Evolutionary conservation across 2,888 invertebrate species (phyloP), one percentile per base, ranked within the genome.

Genomic region (Sarcophaga rosellei): DNA sequence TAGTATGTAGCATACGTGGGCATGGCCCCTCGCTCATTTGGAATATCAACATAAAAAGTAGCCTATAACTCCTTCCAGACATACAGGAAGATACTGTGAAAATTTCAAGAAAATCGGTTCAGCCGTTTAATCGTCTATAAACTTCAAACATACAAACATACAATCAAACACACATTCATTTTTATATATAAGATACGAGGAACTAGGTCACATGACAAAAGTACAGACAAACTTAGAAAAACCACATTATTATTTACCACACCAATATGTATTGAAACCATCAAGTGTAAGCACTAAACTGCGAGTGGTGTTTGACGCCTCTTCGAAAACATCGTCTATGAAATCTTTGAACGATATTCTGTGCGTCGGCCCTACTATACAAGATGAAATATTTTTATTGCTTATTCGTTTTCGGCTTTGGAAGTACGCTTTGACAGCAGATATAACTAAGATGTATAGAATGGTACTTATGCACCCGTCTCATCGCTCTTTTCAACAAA

Each of bases 391-490:
- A 3, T 84, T 85, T 25, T 12, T 81, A 12, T 59, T 87, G 35
- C 63, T 85, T 10, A 17, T 87, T 17, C 79, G 80, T 65, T 88
- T 87, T 73, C 84, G 79, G 25, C 8, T 87, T 8, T 47, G 70
- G 76, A 75, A 81, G 23, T 86, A 76, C 47, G 85, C 72, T 11
- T 17, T 85, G 12, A 84, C 86, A n/a, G 87, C 84, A 6, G 88
- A 86, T 59, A 87, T 88, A 11, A 65, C 69, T 2, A 88, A 89
- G 53, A 88, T 87, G 89, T 88, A 88, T 63, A 23, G 88, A 11
- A 86, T 87, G 66, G 81, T 88, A n/a, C 15, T 84, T 10, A 44
- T 88, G 8, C 61, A 86, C 63, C 69, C 62, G 44, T 20, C 25
- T 15, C 84, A 88, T 68, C 84, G 87, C 5, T 53, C 45, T 12